Base-by-base conservation (phyloP, 2,888 invertebrate species). In the Lepeophtheirus nordmannii region DNA sequence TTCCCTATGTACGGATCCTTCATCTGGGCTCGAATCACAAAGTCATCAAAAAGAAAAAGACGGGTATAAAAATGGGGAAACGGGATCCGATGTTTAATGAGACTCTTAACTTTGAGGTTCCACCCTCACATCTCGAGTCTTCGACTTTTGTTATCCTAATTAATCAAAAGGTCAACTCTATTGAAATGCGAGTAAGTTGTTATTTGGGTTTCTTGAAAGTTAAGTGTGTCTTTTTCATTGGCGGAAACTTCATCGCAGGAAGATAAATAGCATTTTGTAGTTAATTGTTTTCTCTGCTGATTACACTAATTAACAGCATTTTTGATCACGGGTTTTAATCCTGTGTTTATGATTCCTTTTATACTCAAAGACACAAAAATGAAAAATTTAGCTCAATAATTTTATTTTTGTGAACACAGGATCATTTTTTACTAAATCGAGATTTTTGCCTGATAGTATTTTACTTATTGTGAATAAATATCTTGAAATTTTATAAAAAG, bases 1-100 rank as follows among this genome's bases (percentile, higher is more conserved):
- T 75, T 72, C 76, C 77, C 10, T 78, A 75, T 69, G 75, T 78
- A 39, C 73, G 74, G 67, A 72, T 78, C 46, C 68, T 76, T 40
- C 75, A 78, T 73, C 71, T 78, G 59, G 75, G 76, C 69, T 76
- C 74, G 10, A 72, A 71, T 10, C 76, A 78, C 0, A 73, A 76
- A 60, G 74, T 76, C 30, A 70, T 78, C 38, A 76, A 76, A 60
- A 76, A 76, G 70, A 76, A 74, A 63, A 78, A 75, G 70, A 78
- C 78, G 0, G 72, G 73, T 66, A 68, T 57, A n/a, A 68, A 74
- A 20, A 69, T 68, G 8, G 72, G 72, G 1, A 72, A 72, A 1
- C 69, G 71, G n/a, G 73, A 74, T 14, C 75, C 76, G 3, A 74
- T 75, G 65, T 77, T 76, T 69, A 76, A 78, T 68, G 78, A 78